Percentiles rank a stretch among this genome's conserved stretches.
Evolutionary conservation across 1,140 invertebrate species (phyloP).

Genomic region (Zaprionus tsacasi): DNA sequence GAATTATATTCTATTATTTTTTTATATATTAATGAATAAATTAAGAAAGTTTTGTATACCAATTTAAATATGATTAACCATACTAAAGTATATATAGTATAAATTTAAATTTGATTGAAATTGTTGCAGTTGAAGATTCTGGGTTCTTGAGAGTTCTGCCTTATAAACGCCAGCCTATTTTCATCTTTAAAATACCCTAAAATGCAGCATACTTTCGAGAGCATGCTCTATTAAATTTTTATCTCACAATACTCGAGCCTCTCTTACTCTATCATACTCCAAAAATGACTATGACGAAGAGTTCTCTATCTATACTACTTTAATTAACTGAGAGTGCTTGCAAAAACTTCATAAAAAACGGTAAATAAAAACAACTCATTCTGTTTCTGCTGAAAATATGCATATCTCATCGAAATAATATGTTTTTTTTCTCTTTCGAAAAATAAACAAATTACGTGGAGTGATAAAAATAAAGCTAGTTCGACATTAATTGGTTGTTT

Average conservation of each 20-base stretch:
- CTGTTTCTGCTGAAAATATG: conserved; percentile 25
- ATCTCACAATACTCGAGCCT: too few relatives aligned
- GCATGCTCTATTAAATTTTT: neutral
- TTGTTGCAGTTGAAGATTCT: too few relatives aligned
- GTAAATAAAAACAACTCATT: conserved; percentile 28
- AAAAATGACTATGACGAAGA: neutral
- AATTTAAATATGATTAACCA: too few relatives aligned
- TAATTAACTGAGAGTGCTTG: conserved; percentile 29
- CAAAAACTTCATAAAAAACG: neutral
- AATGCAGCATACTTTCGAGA: conserved; percentile 33
- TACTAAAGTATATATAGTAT: too few relatives aligned
- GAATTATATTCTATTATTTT: neutral
- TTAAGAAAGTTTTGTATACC: too few relatives aligned
- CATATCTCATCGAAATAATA: conserved; percentile 34
- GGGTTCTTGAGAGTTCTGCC: too few relatives aligned
- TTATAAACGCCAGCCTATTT: neutral
- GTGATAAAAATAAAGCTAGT: neutral
- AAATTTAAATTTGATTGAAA: too few relatives aligned
- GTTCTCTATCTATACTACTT: conserved; percentile 9
- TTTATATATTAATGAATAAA: too few relatives aligned
- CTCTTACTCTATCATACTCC: neutral
- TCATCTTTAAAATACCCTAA: neutral
- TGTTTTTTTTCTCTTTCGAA: conserved; percentile 14
- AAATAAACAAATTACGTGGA: conserved; percentile 31
- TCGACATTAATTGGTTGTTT: conserved; percentile 28